These are phyloP conservation scores for Euphonia xanthogaster DNA, from an alignment of 2,797 vertebrate species.

Conservation along the genomic window DNA sequence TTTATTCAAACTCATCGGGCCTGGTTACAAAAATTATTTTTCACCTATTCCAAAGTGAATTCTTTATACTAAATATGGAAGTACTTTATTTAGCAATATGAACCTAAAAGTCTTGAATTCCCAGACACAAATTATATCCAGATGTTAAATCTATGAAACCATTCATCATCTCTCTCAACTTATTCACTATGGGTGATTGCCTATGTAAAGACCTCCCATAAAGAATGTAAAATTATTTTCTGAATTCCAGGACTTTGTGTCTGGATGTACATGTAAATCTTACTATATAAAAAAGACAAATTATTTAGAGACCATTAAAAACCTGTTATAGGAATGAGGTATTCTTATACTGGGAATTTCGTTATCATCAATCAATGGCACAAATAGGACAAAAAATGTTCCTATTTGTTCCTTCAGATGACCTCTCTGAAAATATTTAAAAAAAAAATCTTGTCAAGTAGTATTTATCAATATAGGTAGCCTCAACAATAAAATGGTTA, in stretches of 20 bases:
- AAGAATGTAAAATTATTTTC: not conserved
- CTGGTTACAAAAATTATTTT: not conserved
- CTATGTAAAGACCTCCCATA: not conserved
- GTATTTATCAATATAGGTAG: not conserved
- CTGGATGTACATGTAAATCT: not conserved
- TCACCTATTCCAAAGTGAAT: not conserved
- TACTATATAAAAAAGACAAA: not conserved
- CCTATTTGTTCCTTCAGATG: not conserved
- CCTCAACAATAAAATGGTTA: not conserved
- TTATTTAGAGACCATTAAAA: not conserved
- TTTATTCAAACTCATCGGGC: not conserved
- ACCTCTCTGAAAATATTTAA: not conserved
- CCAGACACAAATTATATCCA: not conserved
- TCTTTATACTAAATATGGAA: not conserved
- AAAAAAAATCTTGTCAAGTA: not conserved
- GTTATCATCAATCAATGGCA: not conserved
- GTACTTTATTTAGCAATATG: not conserved
- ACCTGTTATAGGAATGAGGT: not conserved
- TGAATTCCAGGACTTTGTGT: not conserved
- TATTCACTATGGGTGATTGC: not conserved
- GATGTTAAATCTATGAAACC: not conserved
- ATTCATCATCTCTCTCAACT: not conserved
- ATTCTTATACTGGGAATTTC: not conserved
- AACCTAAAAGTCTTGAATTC: not conserved
- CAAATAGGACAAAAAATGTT: not conserved